These are phyloP conservation scores for Meganola albula DNA, from an alignment of 2,888 invertebrate genomes.

Conservation along the genomic window DNA sequence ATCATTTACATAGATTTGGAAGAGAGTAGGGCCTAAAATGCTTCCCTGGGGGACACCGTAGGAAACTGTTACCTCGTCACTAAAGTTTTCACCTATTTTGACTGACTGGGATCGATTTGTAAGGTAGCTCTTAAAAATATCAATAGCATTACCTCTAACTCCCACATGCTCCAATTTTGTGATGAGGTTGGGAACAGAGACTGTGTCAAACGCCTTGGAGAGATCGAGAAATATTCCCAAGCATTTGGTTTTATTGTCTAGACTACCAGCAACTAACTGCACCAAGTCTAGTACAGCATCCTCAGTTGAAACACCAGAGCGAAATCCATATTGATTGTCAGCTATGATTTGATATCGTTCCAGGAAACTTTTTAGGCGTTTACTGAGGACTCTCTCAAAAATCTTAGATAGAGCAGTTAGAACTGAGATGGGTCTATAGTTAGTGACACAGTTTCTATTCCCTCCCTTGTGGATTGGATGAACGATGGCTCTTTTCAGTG, in stretches of 20 bases:
- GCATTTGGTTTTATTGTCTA: not conserved
- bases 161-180: not conserved
- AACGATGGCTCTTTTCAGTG: not conserved
- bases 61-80: not conserved
- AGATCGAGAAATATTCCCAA: not conserved
- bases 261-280: not conserved
- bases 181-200: not conserved
- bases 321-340: not conserved
- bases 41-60: conserved; percentile 1
- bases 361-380: not conserved
- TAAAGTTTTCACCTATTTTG: not conserved
- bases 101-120: not conserved
- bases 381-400: not conserved
- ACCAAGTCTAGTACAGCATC: not conserved
- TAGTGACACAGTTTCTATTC: not conserved
- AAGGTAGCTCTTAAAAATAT: not conserved
- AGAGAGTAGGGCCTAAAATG: not conserved
- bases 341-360: not conserved
- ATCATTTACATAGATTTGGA: not conserved
- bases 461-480: not conserved
- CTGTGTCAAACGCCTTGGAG: not conserved
- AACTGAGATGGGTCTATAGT: not conserved
- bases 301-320: not conserved
- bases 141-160: not conserved
- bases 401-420: not conserved